Evolutionary conservation across 1,140 invertebrate species (phyloP).

Genomic region (Cydia strobilella): DNA sequence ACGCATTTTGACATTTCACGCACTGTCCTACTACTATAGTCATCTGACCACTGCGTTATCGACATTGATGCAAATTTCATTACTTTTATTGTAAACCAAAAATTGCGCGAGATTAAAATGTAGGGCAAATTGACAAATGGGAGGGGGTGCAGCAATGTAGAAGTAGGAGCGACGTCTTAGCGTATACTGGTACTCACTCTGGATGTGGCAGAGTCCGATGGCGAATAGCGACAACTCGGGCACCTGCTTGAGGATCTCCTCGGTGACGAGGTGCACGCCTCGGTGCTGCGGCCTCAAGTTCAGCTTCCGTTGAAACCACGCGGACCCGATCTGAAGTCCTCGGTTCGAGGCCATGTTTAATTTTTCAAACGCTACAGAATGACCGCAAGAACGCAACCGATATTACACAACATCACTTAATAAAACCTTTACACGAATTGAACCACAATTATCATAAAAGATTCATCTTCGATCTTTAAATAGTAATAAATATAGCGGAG

Average conservation of each 20-base stretch:
- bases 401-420: conserved; percentile 80
- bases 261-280: conserved; percentile 96
- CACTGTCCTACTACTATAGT: conserved; percentile 16
- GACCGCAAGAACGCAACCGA: conserved; percentile 76
- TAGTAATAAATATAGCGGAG: conserved; percentile 79
- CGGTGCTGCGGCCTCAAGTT: conserved; percentile 96
- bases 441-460: conserved; percentile 80
- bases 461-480: conserved; percentile 80
- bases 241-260: conserved; percentile 95
- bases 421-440: conserved; percentile 75
- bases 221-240: conserved; percentile 96
- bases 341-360: conserved; percentile 92
- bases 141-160: conserved; percentile 61
- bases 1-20: conserved; percentile 23
- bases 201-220: conserved; percentile 96
- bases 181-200: conserved; percentile 87
- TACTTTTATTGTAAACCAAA: conserved; percentile 35
- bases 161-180: conserved; percentile 50
- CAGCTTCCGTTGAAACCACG: conserved; percentile 98
- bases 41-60: not conserved
- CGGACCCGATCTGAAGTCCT: conserved; percentile 94
- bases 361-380: conserved; percentile 78
- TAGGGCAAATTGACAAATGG: conserved; percentile 52
- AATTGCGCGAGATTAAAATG: conserved; percentile 43
- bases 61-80: not conserved